Base-by-base conservation (phyloP, 1,140 invertebrate genomes). In the Tribolium castaneum region DNA sequence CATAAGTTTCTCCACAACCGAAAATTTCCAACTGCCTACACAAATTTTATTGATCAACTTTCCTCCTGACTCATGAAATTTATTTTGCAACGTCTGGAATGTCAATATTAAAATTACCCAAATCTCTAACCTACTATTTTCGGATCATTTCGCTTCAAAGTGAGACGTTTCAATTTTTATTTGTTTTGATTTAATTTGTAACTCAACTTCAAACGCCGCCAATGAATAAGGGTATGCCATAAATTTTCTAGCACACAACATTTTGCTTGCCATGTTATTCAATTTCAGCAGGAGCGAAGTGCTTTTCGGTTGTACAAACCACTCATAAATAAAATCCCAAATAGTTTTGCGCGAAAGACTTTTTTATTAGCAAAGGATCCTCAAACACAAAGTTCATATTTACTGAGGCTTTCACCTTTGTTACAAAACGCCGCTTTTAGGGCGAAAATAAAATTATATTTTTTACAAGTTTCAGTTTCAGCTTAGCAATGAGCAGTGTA, bases 251-350 rank as follows among this genome's bases (percentile, higher is more conserved):
- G 59, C 30, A 66, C 30, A 66, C 30, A 66, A 66, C 59, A 66
- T 66, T 66, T 66, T 66, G 59, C 59, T 66, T 66, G 59, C 59
- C 59, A 66, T 66, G 59, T 66, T 66, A 66, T 66, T 66, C 59
- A 66, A 66, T 66, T 66, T 66, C 59, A 66, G 59, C 59, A 66
- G 59, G 59, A 66, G 59, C 59, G 59, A 66, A 66, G 59, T 66
- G 59, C 59, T 66, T 66, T 66, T 66, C 59, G 59, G 59, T 66
- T 66, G 59, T 66, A 66, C 59, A 66, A 66, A 66, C 59, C 59
- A 66, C 59, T 66, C 59, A 66, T 66, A 66, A 66, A 66, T 66
- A 66, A 66, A 66, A 66, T 66, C 59, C 59, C 14, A 35, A 66
- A 66, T 66, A 66, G 59, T 66, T 66, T 62, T 66, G 30, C 25